A percentile compares a stretch with the other conserved stretches of the same genome.
Evolutionary conservation across 2,797 vertebrate species (phyloP).

Genomic region (Antennarius maculatus): DNA sequence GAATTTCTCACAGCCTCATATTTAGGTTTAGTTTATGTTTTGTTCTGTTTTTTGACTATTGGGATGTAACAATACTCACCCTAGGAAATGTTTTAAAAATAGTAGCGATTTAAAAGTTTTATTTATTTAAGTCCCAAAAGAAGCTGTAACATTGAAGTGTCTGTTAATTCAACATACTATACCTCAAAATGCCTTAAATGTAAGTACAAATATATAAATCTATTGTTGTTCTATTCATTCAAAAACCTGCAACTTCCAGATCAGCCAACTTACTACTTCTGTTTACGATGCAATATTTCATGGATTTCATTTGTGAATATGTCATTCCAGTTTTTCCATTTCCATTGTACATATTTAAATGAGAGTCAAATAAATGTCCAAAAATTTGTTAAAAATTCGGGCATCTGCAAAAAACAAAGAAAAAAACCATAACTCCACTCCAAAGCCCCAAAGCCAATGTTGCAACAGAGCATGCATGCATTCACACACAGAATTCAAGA

Average conservation of each 20-base stretch:
- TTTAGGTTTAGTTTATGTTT: background rate
- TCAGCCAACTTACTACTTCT: too few species aligned
- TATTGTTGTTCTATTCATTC: background rate
- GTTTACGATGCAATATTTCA: background rate
- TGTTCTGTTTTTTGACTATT: background rate
- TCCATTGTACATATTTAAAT: background rate
- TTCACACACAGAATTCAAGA: constrained; percentile 11
- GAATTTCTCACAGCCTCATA: background rate
- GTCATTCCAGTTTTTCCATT: background rate
- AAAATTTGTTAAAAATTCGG: background rate
- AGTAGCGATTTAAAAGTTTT: background rate
- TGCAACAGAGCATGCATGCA: constrained; percentile 44
- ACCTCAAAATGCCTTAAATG: background rate
- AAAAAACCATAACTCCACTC: constrained; percentile 14
- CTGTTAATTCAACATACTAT: background rate
- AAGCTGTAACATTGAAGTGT: background rate
- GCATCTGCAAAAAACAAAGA: background rate
- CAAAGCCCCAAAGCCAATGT: constrained; percentile 18
- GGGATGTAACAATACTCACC: background rate
- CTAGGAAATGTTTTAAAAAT: background rate
- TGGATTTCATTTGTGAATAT: background rate
- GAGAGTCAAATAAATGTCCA: constrained; percentile 1
- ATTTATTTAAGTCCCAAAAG: background rate
- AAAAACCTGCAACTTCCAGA: background rate
- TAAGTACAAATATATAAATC: background rate